phyloP scores from a whole-genome alignment of 2,888 invertebrate species.

The Petrolisthes cinctipes region DNA sequence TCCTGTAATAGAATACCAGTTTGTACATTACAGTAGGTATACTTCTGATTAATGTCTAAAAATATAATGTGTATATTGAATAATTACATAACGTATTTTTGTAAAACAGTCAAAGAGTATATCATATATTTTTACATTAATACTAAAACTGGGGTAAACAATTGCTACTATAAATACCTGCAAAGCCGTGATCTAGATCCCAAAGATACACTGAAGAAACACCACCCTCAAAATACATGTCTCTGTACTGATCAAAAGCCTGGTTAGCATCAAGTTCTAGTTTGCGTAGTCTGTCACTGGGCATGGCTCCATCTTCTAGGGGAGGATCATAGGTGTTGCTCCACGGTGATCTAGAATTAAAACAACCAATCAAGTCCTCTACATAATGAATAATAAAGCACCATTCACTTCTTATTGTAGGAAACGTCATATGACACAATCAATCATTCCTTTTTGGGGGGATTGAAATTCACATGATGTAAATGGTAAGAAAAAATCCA shows the following conservation, averaged over 20 bases:
- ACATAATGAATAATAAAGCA: too few species aligned
- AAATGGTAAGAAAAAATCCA: too few species aligned
- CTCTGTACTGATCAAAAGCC: conserved; percentile 98
- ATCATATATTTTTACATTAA: too few species aligned
- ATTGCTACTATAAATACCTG: conserved; percentile 73
- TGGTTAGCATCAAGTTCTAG: conserved; percentile 98
- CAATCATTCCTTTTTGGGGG: too few species aligned
- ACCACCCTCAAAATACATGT: conserved; percentile 99
- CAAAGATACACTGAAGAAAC: conserved; percentile 99
- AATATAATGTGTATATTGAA: too few species aligned
- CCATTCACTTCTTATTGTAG: background rate
- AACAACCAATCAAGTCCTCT: background rate
- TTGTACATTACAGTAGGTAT: background rate
- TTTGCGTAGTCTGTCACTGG: conserved; percentile 93
- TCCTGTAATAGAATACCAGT: conserved; percentile 74
- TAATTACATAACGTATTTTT: background rate
- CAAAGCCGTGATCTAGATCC: conserved; percentile 99
- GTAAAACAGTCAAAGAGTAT: background rate
- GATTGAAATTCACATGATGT: too few species aligned
- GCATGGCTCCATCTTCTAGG: conserved; percentile 97
- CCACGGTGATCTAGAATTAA: conserved; percentile 87
- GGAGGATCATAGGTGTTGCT: conserved; percentile 98
- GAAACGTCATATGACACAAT: too few species aligned
- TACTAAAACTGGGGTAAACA: too few species aligned
- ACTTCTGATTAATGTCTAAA: background rate